A percentile compares a stretch with the other conserved stretches of the same genome.
phyloP scores from a whole-genome alignment of 2,888 invertebrate species.

The Papilio gigon region DNA sequence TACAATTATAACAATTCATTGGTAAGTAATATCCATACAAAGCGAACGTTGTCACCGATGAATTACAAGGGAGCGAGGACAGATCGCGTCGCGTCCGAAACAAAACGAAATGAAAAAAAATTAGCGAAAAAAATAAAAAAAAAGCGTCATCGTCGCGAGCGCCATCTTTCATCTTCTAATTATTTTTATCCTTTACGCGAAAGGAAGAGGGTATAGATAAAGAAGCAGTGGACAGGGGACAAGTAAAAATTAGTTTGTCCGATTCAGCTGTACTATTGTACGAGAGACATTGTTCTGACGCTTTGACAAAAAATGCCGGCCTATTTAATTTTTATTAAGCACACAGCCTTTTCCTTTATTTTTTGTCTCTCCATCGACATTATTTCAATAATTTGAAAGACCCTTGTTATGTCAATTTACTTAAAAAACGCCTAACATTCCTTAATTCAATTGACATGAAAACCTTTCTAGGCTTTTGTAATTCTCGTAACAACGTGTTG shows the following conservation, averaged over 20 bases:
- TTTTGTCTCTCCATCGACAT: constrained; percentile 18
- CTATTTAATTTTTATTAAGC: constrained; percentile 37
- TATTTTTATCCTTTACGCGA: constrained; percentile 81
- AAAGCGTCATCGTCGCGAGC: constrained; percentile 50
- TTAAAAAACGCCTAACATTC: background rate
- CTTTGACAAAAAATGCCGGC: constrained; percentile 41
- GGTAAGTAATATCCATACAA: constrained; percentile 50
- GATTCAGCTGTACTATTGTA: constrained; percentile 59
- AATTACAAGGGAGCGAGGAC: constrained; percentile 68
- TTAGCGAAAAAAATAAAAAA: constrained; percentile 56
- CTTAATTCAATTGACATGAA: too few relatives aligned
- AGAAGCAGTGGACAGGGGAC: constrained; percentile 48
- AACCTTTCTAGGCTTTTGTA: too few relatives aligned
- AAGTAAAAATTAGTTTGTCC: constrained; percentile 73
- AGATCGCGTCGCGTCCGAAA: constrained; percentile 69
- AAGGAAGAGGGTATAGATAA: constrained; percentile 67
- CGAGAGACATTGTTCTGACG: constrained; percentile 45
- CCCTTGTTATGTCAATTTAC: background rate
- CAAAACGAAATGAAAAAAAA: constrained; percentile 59
- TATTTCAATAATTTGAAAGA: constrained; percentile 38
- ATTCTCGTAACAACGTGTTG: too few relatives aligned
- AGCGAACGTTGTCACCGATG: constrained; percentile 57
- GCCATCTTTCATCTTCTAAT: constrained; percentile 79
- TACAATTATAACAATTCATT: background rate
- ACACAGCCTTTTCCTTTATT: constrained; percentile 24